These are phyloP conservation scores for Folsomia candida DNA, from an alignment of 2,888 invertebrate species.

Conservation along the genomic window DNA sequence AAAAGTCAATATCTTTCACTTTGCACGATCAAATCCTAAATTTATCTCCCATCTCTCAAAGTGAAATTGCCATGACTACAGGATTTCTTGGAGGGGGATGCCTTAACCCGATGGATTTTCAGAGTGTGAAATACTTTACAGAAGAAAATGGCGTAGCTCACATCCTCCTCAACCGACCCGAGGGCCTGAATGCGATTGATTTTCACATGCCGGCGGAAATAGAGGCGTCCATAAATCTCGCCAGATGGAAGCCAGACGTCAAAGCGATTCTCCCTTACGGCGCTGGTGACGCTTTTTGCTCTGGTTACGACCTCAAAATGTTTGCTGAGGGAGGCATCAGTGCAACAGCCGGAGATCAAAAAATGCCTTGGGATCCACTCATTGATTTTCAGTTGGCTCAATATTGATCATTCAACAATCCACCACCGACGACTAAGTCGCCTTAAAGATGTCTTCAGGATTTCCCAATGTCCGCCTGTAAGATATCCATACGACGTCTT, in stretches of 20 bases:
- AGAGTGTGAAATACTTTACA: conserved; percentile 41
- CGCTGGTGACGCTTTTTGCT: conserved; percentile 36
- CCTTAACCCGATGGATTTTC: conserved; percentile 21
- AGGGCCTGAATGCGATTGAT: conserved; percentile 40
- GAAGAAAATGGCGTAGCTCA: conserved; percentile 40
- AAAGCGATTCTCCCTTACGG: conserved; percentile 41
- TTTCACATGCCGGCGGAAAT: conserved; percentile 36
- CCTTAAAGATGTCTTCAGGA: too few species aligned
- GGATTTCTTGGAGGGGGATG: too few species aligned
- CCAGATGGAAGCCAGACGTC: conserved; percentile 35
- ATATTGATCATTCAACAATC: neutral
- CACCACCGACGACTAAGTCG: too few species aligned
- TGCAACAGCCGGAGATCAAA: conserved; percentile 30
- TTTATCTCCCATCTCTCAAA: too few species aligned
- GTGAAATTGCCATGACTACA: too few species aligned
- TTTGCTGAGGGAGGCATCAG: conserved; percentile 36
- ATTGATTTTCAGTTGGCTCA: conserved; percentile 27
- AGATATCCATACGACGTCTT: too few species aligned
- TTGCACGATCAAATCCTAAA: too few species aligned
- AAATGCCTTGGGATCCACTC: conserved; percentile 37
- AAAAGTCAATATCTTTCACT: too few species aligned
- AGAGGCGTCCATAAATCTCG: conserved; percentile 30
- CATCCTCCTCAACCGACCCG: conserved; percentile 38
- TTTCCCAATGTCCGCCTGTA: too few species aligned
- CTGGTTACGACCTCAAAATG: conserved; percentile 41